Evolutionary conservation across 2,797 vertebrate species (phyloP).

Genomic region (Catharus ustulatus): DNA sequence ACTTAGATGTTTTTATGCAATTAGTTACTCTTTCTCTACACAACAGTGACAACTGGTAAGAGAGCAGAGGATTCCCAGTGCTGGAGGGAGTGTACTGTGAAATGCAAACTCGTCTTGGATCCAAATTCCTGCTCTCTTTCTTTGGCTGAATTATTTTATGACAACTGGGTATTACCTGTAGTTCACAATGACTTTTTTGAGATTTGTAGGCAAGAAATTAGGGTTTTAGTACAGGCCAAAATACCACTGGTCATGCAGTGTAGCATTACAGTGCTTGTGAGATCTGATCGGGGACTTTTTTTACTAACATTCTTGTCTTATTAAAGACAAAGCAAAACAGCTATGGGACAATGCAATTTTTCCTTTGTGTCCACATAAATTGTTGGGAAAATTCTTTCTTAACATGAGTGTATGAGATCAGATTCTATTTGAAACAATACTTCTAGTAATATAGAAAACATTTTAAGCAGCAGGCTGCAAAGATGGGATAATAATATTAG

Average conservation of each 20-base stretch:
- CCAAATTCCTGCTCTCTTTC: background rate
- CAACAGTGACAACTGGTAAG: background rate
- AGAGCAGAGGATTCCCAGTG: background rate
- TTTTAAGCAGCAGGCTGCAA: background rate
- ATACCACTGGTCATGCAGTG: background rate
- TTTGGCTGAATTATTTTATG: background rate
- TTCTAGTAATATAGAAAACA: background rate
- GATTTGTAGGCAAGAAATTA: background rate
- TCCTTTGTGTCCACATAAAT: background rate
- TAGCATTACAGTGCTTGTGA: background rate
- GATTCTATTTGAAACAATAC: background rate
- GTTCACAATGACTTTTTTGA: background rate
- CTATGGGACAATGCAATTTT: background rate
- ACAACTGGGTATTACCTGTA: background rate
- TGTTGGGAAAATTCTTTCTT: background rate
- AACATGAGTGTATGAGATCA: background rate
- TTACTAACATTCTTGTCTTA: background rate
- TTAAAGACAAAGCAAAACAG: background rate
- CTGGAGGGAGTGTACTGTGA: background rate
- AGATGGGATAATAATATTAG: background rate
- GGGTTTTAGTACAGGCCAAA: background rate
- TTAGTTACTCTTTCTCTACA: background rate
- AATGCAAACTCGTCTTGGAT: background rate
- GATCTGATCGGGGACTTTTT: background rate
- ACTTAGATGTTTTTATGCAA: background rate